These are phyloP conservation scores for Hermaeophaga mercurialis DNA, from an alignment of 2,888 invertebrate species.

Conservation along the genomic window DNA sequence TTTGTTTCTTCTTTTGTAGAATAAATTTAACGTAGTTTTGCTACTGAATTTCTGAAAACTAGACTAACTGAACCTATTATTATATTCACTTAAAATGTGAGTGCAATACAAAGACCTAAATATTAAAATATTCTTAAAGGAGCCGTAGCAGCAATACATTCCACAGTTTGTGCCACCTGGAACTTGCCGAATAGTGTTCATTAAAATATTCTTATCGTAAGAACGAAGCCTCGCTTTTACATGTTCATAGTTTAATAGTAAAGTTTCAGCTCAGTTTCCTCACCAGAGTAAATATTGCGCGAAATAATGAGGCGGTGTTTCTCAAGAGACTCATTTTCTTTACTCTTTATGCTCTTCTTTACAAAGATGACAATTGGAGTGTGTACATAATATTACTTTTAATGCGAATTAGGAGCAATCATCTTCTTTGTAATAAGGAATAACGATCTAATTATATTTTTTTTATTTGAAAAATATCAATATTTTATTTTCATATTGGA, in stretches of 20 bases:
- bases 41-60: background rate
- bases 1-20: too few species aligned
- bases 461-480: too few species aligned
- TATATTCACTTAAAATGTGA: background rate
- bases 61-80: background rate
- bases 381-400: conserved; percentile 11
- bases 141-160: conserved; percentile 1
- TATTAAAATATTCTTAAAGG: background rate
- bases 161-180: background rate
- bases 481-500: too few species aligned
- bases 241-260: conserved; percentile 5
- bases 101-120: background rate
- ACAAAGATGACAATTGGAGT: conserved; percentile 12
- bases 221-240: background rate
- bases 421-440: background rate
- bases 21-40: too few species aligned
- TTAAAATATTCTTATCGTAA: conserved; percentile 1
- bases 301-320: conserved; percentile 17
- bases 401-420: conserved; percentile 5
- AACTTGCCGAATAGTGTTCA: background rate
- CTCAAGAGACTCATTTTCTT: conserved; percentile 14
- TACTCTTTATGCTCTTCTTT: conserved; percentile 14
- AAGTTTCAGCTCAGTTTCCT: conserved; percentile 10
- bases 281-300: conserved; percentile 11
- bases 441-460: too few species aligned